Evolutionary conservation across 2,113 vertebrate genomes (phyloP).

Genomic region (Seriola rivoliana): DNA sequence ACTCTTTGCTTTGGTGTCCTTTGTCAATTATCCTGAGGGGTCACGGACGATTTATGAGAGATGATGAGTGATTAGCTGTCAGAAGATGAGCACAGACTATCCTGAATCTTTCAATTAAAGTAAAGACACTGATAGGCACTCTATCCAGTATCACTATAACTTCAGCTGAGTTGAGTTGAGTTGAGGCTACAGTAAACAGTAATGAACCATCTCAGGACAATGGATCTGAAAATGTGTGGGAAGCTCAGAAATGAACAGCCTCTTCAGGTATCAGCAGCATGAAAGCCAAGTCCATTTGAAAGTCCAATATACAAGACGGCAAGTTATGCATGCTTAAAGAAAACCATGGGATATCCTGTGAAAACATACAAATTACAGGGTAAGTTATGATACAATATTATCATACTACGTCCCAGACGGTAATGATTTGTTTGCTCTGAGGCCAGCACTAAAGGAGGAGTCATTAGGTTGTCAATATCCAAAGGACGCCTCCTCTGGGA

Average conservation of each 20-base stretch:
- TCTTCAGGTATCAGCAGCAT: background rate
- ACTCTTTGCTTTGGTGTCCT: background rate
- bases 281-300: background rate
- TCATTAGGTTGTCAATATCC: background rate
- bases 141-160: background rate
- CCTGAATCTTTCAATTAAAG: background rate
- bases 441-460: background rate
- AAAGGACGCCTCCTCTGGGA: background rate
- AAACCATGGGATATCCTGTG: background rate
- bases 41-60: background rate
- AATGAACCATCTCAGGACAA: background rate
- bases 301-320: background rate
- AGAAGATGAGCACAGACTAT: constrained; percentile 3
- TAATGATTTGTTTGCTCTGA: background rate
- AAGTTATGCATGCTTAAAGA: background rate
- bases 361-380: background rate
- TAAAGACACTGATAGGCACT: background rate
- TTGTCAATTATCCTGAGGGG: background rate
- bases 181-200: background rate
- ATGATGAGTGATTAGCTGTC: background rate
- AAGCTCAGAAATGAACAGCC: background rate
- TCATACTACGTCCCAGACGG: background rate
- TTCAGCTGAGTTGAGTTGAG: background rate
- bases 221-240: background rate
- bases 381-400: too few species aligned